Evolutionary conservation across 1,140 invertebrate species (phyloP), one percentile per base, ranked within the genome.

Genomic region (Gerris buenoi): DNA sequence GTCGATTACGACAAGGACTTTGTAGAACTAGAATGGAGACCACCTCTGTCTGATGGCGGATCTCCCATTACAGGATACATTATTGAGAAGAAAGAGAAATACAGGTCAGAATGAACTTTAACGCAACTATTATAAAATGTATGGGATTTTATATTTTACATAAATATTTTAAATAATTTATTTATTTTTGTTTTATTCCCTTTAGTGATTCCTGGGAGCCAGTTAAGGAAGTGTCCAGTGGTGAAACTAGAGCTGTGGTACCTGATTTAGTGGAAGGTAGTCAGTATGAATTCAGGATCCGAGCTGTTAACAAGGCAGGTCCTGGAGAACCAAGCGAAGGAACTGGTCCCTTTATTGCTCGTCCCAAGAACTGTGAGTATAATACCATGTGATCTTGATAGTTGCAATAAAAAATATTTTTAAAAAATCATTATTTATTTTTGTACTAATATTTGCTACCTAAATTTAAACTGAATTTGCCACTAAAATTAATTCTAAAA

Each of bases 21-120:
- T 73, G 94, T 97, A n/a, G 90, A 96, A 73, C 82, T 98, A n/a
- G 85, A 90, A 78, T 99, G 96, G 95, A 83, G 83, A 63, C 82
- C 87, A 70, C 96, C 96, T 22, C 82, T 86, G 61, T 82, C 81
- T 59, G 92, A 97, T 80, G 92, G 92, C 25, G 93, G 92, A 2
- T 87, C 89, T 10, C 91, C 91, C 1, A 91, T 97, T 71, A 93
- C 88, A 22, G 90, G 90, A 10, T 97, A 97, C 71, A 79, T 98
- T 26, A 92, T 99, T 77, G 96, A 99, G 76, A 98, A 97, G 81
- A 89, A 91, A 72, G 93, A 96, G 74, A 91, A 93, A 75, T 92
- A 89, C 75, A 80, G 76, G 76, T 79, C n/a, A n/a, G n/a, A n/a
- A n/a, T n/a, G n/a, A n/a, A n/a, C n/a, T n/a, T n/a, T n/a, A n/a